Conservation (phyloP, 1,140 invertebrate genomes). For the Drosophila varians region DNA sequence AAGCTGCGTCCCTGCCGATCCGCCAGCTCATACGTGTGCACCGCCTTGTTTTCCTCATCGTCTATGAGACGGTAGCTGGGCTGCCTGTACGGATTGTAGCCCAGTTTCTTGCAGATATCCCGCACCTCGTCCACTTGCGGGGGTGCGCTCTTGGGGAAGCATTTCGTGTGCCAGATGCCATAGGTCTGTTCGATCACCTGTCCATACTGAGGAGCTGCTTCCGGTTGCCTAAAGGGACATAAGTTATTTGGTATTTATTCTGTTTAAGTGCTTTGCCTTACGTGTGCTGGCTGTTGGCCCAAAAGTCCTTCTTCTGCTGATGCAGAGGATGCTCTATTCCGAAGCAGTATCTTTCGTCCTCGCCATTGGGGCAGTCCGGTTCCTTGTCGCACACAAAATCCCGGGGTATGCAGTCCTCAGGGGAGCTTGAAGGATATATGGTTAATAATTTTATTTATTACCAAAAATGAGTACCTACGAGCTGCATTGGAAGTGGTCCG, state of each 20-base stretch:
- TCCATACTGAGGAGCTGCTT: slow-evolving; percentile 72
- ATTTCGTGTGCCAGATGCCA: slow-evolving; percentile 87
- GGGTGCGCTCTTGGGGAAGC: slow-evolving; percentile 83
- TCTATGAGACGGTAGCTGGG: slow-evolving; percentile 77
- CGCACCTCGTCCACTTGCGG: slow-evolving; percentile 78
- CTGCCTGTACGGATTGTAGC: slow-evolving; percentile 73
- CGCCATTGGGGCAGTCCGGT: slow-evolving; percentile 87
- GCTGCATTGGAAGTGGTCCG: slow-evolving; percentile 84
- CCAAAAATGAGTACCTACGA: slow-evolving; percentile 71
- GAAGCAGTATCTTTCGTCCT: slow-evolving; percentile 87
- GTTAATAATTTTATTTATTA: background rate
- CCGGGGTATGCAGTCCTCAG: slow-evolving; percentile 86
- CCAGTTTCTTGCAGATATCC: slow-evolving; percentile 83
- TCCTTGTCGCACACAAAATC: slow-evolving; percentile 90
- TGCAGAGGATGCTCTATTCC: slow-evolving; percentile 77
- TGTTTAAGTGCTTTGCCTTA: background rate
- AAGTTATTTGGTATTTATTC: slow-evolving; percentile 10
- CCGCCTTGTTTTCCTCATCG: slow-evolving; percentile 61
- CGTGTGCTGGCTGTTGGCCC: slow-evolving; percentile 39
- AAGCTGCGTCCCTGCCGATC: slow-evolving; percentile 64
- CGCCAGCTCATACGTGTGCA: slow-evolving; percentile 56
- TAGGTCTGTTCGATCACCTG: slow-evolving; percentile 85
- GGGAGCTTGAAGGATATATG: slow-evolving; percentile 35
- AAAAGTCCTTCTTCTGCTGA: slow-evolving; percentile 51
- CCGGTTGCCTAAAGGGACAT: slow-evolving; percentile 23